Evolutionary conservation across 1,140 invertebrate genomes (phyloP), one percentile per base, ranked within the genome.

Genomic region (Capitella teleta): DNA sequence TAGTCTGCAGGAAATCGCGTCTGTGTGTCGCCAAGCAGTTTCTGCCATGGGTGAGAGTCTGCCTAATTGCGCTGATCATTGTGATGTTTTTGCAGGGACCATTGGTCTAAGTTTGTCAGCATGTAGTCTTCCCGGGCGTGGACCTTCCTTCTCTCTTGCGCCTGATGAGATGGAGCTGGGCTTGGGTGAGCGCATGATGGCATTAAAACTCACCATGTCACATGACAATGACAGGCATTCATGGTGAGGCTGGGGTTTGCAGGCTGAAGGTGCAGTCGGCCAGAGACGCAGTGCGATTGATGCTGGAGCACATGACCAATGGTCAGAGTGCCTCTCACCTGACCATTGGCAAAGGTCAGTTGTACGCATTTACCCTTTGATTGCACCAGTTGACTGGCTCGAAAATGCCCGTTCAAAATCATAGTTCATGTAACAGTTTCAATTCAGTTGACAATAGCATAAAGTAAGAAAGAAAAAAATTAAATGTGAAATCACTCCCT

Each of bases 151-250:
- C 59, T 73, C 79, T 18, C 68, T 89, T 25, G 70, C 71, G 6
- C 45, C 68, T 1, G 80, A 82, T 61, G 79, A 85, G 66, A 79
- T 89, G 67, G 86, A 89, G 72, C 70, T 89, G 6, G 87, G 87
- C 1, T 76, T 87, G 21, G 66, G 45, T 47, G 28, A 45, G n/a
- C n/a, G n/a, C n/a, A n/a, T n/a, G n/a, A n/a, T 34, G 16, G 10
- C 32, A 10, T 34, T 10, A 10, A 34, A 34, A 34, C 10, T 34
- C 16, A 34, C 16, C 16, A 34, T 34, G 10, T 34, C 16, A 16
- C 16, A 10, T 34, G 10, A 10, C 10, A 16, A 16, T 34, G n/a
- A n/a, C n/a, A n/a, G n/a, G n/a, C n/a, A 18, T 32, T 21, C 26
- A 47, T 16, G 26, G 14, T 32, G 45, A 28, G 36, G 30, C 28